Base-by-base conservation (phyloP, 2,797 vertebrate species). In the Paratrypauchen microcephalus region DNA sequence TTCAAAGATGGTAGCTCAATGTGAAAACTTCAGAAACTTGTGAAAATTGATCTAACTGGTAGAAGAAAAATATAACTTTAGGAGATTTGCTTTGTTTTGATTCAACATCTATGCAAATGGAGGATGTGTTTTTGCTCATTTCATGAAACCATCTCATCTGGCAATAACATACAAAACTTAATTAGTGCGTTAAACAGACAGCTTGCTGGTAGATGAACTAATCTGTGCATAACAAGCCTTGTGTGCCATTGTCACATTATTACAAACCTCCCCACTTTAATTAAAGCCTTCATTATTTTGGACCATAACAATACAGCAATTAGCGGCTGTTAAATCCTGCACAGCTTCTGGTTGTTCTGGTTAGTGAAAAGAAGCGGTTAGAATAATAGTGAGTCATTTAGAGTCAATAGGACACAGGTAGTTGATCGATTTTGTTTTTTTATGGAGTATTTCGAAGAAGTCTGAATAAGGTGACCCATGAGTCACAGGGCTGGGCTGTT, bases 401-500 rank as follows among this genome's bases (percentile, higher is more conserved):
- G 41, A 2, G 65, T 57, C 55, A 69, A 64, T 72, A 71, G 62
- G 67, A 73, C 70, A 74, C 30, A 41, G 6, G 50, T 61, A 72
- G 54, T 79, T 74, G 69, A 65, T 70, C 63, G n/a, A n/a, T n/a
- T 81, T 75, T 84, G 81, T 84, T 69, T 71, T 76, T 8, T 5
- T 8, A 45, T 45, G 45, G 36, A 69, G 62, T 13, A 50, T 77
- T 84, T 86, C 65, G 68, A 78, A 73, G 23, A 60, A 72, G 73
- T 57, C 63, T 77, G 77, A 81, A 77, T 36, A 18, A 58, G 73
- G 61, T 76, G 65, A 60, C 41, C 5, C n/a, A 41, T 87, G 87
- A 90, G 76, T 89, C 86, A 87, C 45, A 11, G 73, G 81, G 84
- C 72, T 36, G 39, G 80, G 81, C 66, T 2, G 60, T 69, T 60